These are phyloP conservation scores for Serilophus lunatus DNA, from an alignment of 2,113 vertebrate species.

Conservation along the genomic window DNA sequence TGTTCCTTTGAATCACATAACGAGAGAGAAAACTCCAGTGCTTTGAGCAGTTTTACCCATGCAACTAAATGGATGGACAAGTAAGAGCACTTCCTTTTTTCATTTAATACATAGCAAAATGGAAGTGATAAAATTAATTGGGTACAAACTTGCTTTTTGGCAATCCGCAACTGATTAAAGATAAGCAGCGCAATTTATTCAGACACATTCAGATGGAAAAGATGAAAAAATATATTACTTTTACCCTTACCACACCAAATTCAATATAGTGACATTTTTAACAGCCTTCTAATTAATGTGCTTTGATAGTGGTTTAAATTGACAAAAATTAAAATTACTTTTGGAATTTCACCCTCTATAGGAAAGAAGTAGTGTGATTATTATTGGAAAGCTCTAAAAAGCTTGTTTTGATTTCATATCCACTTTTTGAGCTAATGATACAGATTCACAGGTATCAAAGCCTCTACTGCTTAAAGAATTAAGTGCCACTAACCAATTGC, in stretches of 20 bases:
- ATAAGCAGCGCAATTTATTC: not conserved
- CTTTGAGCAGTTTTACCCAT: not conserved
- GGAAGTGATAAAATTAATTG: not conserved
- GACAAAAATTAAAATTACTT: not conserved
- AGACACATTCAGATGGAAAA: not conserved
- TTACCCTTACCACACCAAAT: not conserved
- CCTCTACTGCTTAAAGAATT: not conserved
- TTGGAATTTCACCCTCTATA: not conserved
- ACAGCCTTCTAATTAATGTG: not conserved
- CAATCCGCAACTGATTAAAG: not conserved
- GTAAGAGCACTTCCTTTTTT: not conserved
- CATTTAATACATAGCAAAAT: not conserved
- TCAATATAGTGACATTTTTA: not conserved
- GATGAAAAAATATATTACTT: not conserved
- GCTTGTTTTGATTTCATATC: not conserved
- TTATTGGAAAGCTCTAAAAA: not conserved
- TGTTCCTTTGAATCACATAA: not conserved
- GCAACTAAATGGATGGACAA: not conserved
- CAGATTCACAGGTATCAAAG: not conserved
- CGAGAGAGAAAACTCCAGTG: not conserved
- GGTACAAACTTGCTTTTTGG: not conserved
- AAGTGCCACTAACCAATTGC: not conserved
- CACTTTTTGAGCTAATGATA: not conserved
- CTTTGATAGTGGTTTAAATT: not conserved
- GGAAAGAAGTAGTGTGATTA: not conserved